Conservation (phyloP, 2,888 invertebrate genomes). For the Nasonia oneida region DNA sequence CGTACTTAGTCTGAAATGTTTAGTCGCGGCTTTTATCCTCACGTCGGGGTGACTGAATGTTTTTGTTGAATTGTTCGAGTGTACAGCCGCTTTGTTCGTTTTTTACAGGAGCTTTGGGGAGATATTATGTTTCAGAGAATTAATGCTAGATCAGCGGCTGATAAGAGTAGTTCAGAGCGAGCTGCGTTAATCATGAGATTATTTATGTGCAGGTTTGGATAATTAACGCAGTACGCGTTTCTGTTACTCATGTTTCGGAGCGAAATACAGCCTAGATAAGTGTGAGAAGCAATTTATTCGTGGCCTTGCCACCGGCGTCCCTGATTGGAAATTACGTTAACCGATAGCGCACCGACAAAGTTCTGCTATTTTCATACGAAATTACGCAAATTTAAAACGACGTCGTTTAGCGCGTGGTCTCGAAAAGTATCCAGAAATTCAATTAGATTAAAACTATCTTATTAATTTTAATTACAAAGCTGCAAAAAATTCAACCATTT, state of each 20-base stretch:
- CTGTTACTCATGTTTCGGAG: too few species aligned
- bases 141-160: not conserved
- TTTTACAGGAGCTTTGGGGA: too few species aligned
- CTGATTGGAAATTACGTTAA: not conserved
- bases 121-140: not conserved
- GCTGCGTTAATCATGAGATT: too few species aligned
- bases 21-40: not conserved
- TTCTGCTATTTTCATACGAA: not conserved
- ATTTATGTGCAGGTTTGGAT: too few species aligned
- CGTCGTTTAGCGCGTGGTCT: not conserved
- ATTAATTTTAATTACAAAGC: not conserved
- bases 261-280: not conserved
- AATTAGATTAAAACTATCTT: not conserved
- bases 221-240: too few species aligned
- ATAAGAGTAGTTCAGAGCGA: too few species aligned
- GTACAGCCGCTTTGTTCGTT: too few species aligned
- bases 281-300: slow-evolving; percentile 9
- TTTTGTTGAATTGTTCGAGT: not conserved
- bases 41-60: not conserved
- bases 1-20: not conserved
- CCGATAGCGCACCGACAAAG: not conserved
- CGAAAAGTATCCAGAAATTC: not conserved
- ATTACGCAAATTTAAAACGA: not conserved
- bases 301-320: not conserved
- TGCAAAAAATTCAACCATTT: not conserved